A percentile compares a stretch with the other conserved stretches of the same genome.
These are phyloP conservation scores for Diabrotica balteata DNA, from an alignment of 2,888 invertebrate species.

Conservation along the genomic window DNA sequence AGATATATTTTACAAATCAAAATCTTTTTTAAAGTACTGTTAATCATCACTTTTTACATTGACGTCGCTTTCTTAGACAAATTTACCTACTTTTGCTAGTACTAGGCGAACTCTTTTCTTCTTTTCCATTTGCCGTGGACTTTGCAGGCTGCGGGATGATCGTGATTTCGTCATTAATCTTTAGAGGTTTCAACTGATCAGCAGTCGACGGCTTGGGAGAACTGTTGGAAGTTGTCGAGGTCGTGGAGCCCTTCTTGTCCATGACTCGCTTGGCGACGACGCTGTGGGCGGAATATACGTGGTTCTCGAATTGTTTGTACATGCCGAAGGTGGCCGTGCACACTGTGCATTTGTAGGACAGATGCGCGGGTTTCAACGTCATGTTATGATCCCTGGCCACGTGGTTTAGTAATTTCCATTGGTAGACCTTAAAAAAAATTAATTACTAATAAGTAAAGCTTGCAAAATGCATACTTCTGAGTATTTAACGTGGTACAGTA, in stretches of 20 bases:
- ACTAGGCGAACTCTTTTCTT: slow-evolving; percentile 48
- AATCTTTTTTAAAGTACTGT: no score
- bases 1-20: no score
- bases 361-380: slow-evolving; percentile 89
- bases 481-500: not conserved
- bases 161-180: slow-evolving; percentile 89
- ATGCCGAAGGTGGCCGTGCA: slow-evolving; percentile 94
- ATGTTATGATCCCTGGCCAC: slow-evolving; percentile 91
- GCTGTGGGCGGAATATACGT: slow-evolving; percentile 92
- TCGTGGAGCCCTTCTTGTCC: slow-evolving; percentile 70
- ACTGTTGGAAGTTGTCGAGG: slow-evolving; percentile 34
- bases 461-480: not conserved
- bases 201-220: slow-evolving; percentile 46
- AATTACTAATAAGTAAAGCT: not conserved
- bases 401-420: slow-evolving; percentile 91
- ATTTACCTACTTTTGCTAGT: slow-evolving; percentile 58
- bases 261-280: slow-evolving; percentile 87
- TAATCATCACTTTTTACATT: no score
- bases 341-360: slow-evolving; percentile 94
- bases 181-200: slow-evolving; percentile 80
- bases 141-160: slow-evolving; percentile 85
- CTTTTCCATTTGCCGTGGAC: slow-evolving; percentile 44
- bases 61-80: no score
- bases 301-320: slow-evolving; percentile 94
- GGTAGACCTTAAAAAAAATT: slow-evolving; percentile 74